Base-by-base conservation (phyloP, 2,113 vertebrate genomes). In the Leuciscus idus region DNA sequence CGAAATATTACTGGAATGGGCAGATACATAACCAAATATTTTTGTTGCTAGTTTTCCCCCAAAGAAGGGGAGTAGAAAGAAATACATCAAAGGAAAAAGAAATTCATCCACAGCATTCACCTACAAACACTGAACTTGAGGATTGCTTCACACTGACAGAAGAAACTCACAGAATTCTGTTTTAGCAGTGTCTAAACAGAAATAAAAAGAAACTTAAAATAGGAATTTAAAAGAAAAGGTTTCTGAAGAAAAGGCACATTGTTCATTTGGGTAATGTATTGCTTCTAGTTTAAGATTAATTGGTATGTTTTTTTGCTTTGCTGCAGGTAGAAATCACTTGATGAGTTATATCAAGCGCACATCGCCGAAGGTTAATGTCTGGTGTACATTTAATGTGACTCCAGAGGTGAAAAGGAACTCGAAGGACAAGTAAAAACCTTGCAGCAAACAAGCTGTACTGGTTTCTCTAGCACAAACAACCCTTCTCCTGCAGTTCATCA, bases 271-370 rank as follows among this genome's bases (percentile, higher is more conserved):
- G 19, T 9, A 72, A 72, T 72, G 19, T 2, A 72, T 72, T 23
- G 8, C 4, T 43, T 21, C 2, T 43, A 72, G 10, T 43, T 43
- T 43, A 43, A 83, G 89, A 91, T 92, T 92, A 89, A 90, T 77
- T 84, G 81, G 90, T 83, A 89, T 93, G 91, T 91, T 90, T 92
- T 92, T 90, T 85, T 89, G 74, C 89, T 92, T 89, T 70, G 90
- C 92, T 89, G 88, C 73, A 91, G 91, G 92, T 90, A 91, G 91
- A 88, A 92, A 92, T 94, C 92, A 92, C 92, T 90, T 92, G 17
- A 92, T 93, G 92, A 88, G 81, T 86, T 87, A 87, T 76, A 79
- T 90, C 84, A 81, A 80, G 89, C 92, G 91, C 85, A 80, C 75
- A 72, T 84, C 68, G 88, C 92, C 92, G 6, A 11, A 85, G 88